Percentiles rank a stretch among this genome's conserved stretches.
Evolutionary conservation across 2,888 invertebrate genomes (phyloP).

Genomic region (Ctena decussata): DNA sequence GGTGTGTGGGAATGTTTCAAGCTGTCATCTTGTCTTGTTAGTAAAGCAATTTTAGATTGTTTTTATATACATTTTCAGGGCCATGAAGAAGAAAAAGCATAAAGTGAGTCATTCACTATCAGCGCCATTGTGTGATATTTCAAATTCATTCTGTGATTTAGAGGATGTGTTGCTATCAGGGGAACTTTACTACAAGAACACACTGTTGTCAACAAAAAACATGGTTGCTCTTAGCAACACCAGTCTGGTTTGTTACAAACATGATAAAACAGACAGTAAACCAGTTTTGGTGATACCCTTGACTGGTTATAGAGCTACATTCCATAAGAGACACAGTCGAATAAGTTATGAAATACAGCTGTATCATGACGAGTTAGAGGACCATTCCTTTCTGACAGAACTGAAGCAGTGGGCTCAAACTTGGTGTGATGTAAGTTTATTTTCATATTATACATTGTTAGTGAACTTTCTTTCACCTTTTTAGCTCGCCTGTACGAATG

Average conservation of each 20-base stretch:
- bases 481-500: too few species aligned
- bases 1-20: too few species aligned
- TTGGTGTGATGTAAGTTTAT: slow-evolving; percentile 81
- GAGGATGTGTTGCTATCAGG: slow-evolving; percentile 78
- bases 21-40: too few species aligned
- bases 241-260: slow-evolving; percentile 79
- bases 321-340: slow-evolving; percentile 75
- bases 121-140: slow-evolving; percentile 73
- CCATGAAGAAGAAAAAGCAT: slow-evolving; percentile 61
- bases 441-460: too few species aligned
- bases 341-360: slow-evolving; percentile 80
- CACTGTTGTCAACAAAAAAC: slow-evolving; percentile 81
- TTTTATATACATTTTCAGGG: slow-evolving; percentile 55
- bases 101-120: slow-evolving; percentile 68
- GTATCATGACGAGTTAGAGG: slow-evolving; percentile 76
- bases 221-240: slow-evolving; percentile 79
- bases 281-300: slow-evolving; percentile 77
- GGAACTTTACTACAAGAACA: slow-evolving; percentile 79
- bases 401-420: slow-evolving; percentile 80
- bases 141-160: slow-evolving; percentile 72
- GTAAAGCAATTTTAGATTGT: not conserved
- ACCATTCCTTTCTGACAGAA: slow-evolving; percentile 79
- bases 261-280: slow-evolving; percentile 77
- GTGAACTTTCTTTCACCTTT: too few species aligned
- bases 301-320: slow-evolving; percentile 76